These are phyloP conservation scores for Drosophila pruinosa DNA, from an alignment of 1,140 invertebrate species.

Conservation along the genomic window DNA sequence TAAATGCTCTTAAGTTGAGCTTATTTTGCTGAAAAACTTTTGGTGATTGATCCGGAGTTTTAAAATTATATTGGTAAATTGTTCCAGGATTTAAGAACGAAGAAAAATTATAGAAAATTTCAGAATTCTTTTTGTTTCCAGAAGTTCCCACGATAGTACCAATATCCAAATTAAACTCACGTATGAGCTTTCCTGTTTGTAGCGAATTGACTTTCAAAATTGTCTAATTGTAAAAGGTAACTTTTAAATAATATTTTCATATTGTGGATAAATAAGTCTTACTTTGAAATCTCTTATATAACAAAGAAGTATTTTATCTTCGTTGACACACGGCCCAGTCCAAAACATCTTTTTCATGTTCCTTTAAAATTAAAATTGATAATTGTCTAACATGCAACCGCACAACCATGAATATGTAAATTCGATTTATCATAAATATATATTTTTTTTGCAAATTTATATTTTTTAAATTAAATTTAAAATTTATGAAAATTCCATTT, in stretches of 20 bases:
- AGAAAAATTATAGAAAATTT: slow-evolving; percentile 97
- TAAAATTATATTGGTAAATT: slow-evolving; percentile 94
- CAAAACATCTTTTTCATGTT: slow-evolving; percentile 94
- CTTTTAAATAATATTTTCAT: too few species aligned
- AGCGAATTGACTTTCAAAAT: slow-evolving; percentile 92
- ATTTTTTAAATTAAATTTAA: too few species aligned
- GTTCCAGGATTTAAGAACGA: slow-evolving; percentile 95
- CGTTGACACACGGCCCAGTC: slow-evolving; percentile 94
- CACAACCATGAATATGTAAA: too few species aligned
- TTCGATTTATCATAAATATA: too few species aligned
- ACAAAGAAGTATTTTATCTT: slow-evolving; percentile 94
- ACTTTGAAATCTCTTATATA: slow-evolving; percentile 98
- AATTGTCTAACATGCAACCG: too few species aligned
- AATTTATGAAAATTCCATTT: too few species aligned
- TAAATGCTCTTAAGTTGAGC: slow-evolving; percentile 93
- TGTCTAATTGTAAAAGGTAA: too few species aligned
- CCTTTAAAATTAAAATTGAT: too few species aligned
- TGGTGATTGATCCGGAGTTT: slow-evolving; percentile 85
- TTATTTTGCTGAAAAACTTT: slow-evolving; percentile 86
- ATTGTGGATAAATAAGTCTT: too few species aligned
- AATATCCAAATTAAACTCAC: slow-evolving; percentile 91
- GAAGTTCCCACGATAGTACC: slow-evolving; percentile 93
- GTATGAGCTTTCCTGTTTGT: slow-evolving; percentile 88
- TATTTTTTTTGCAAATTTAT: too few species aligned
- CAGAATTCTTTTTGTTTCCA: slow-evolving; percentile 92